A percentile compares a stretch with the other conserved stretches of the same genome.
Evolutionary conservation across 2,797 vertebrate genomes (phyloP).

Genomic region (Sebastes wilsoni): DNA sequence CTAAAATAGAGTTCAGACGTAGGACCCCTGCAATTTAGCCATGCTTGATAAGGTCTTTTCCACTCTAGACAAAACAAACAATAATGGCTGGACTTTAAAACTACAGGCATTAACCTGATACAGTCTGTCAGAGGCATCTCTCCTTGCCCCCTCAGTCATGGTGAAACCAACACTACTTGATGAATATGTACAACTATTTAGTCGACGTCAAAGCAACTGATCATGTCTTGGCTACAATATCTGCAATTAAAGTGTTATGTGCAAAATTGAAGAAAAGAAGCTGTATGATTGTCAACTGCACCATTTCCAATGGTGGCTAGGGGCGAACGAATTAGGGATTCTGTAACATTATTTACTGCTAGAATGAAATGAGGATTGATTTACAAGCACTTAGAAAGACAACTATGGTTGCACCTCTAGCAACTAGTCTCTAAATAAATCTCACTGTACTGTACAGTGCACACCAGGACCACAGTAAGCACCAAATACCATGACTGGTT

Average conservation of each 20-base stretch:
- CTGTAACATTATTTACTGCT: slow-evolving; percentile 40
- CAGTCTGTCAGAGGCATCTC: slow-evolving; percentile 42
- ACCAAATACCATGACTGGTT: slow-evolving; percentile 64
- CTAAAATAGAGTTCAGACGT: slow-evolving; percentile 55
- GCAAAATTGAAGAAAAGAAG: slow-evolving; percentile 64
- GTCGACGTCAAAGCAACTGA: slow-evolving; percentile 52
- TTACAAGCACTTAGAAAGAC: slow-evolving; percentile 52
- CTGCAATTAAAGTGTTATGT: slow-evolving; percentile 82
- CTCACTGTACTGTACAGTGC: slow-evolving; percentile 55
- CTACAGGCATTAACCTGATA: slow-evolving; percentile 59
- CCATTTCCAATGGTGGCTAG: slow-evolving; percentile 11
- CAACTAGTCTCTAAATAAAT: slow-evolving; percentile 54
- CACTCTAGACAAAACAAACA: slow-evolving; percentile 58
- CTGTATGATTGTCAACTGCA: slow-evolving; percentile 33
- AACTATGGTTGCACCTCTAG: slow-evolving; percentile 43
- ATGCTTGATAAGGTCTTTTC: slow-evolving; percentile 42
- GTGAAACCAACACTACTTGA: slow-evolving; percentile 36
- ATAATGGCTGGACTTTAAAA: slow-evolving; percentile 61
- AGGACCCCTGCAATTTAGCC: slow-evolving; percentile 49
- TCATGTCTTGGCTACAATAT: slow-evolving; percentile 67
- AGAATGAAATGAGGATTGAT: slow-evolving; percentile 34
- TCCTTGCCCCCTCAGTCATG: slow-evolving; percentile 52
- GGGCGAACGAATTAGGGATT: slow-evolving; percentile 24
- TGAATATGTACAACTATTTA: slow-evolving; percentile 69
- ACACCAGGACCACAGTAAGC: slow-evolving; percentile 74